Conservation (phyloP, 2,797 vertebrate genomes). For the Acipenser oxyrinchus region DNA sequence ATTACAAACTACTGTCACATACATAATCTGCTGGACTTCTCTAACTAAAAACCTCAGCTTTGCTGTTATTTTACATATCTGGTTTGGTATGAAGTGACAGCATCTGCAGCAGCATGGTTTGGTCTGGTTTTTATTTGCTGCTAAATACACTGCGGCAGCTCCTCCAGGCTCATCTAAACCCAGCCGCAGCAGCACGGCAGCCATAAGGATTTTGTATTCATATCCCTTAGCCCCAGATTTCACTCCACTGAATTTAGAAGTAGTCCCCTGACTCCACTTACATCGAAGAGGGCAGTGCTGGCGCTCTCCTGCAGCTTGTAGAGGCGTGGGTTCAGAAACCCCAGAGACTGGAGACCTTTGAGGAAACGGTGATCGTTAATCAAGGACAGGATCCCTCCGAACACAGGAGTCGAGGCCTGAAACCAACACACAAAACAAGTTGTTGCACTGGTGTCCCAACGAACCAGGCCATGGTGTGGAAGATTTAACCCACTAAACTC, state of each 20-base stretch:
- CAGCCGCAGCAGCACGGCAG: neutral
- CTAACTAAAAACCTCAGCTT: too few relatives aligned
- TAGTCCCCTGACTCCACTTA: slow-evolving; percentile 41
- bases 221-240: too few relatives aligned
- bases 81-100: too few relatives aligned
- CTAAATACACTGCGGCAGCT: neutral
- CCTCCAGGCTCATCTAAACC: neutral
- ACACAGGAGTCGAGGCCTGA: slow-evolving; percentile 90
- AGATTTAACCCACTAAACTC: too few relatives aligned
- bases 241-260: too few relatives aligned
- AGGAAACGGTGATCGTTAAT: slow-evolving; percentile 81
- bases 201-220: too few relatives aligned
- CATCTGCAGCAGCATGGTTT: too few relatives aligned
- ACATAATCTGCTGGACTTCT: too few relatives aligned
- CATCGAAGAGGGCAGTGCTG: slow-evolving; percentile 67
- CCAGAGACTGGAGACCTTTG: slow-evolving; percentile 64
- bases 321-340: slow-evolving; percentile 88
- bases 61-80: too few relatives aligned
- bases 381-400: slow-evolving; percentile 80
- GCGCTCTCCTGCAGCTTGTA: slow-evolving; percentile 66
- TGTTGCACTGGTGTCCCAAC: neutral
- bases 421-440: neutral
- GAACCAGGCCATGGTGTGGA: too few relatives aligned
- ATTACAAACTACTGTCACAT: too few relatives aligned
- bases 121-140: too few relatives aligned